Base-by-base conservation (phyloP, 2,797 vertebrate genomes). In the Siniperca scherzeri region DNA sequence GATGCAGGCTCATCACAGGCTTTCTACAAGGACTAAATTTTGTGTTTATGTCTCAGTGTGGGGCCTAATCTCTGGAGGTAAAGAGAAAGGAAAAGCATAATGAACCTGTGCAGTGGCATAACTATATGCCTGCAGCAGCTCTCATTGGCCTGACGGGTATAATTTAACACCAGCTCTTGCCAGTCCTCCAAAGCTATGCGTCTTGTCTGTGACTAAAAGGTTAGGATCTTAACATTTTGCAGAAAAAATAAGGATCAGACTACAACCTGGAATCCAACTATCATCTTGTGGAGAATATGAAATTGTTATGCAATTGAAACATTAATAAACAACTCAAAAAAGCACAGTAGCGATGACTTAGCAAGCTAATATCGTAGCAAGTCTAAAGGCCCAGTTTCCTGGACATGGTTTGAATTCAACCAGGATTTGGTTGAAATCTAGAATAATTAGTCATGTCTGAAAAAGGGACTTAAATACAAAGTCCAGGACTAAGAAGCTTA, bases 21-120 rank as follows among this genome's bases (percentile, higher is more conserved):
- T 38, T 68, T 33, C 22, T 48, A 27, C 46, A 12, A 46, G 12
- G 30, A 72, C 21, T 7, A 61, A 9, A 56, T 56, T 60, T 36
- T 40, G 27, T 83, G 73, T 61, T 73, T 74, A 22, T 70, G 53
- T 66, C 67, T 25, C 33, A n/a, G 33, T 70, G 53, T 65, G 70
- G 46, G 19, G 21, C 22, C 64, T 72, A 72, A 77, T 83, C 70
- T 85, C 73, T 73, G 1, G 61, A 79, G 74, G 62, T 68, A 14
- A 84, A 75, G 69, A 80, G 52, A 27, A 81, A 70, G 61, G 60
- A 66, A 62, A 80, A 55, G 78, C 61, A 73, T 86, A 88, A 90
- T 82, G 85, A 91, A 86, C 81, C 80, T 70, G 71, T 70, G 82
- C 70, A 7, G 82, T 25, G 70, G 80, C 56, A 56, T 88, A 85